Evolutionary conservation across 2,888 invertebrate species (phyloP).

Genomic region (Heteromurus nitidus): DNA sequence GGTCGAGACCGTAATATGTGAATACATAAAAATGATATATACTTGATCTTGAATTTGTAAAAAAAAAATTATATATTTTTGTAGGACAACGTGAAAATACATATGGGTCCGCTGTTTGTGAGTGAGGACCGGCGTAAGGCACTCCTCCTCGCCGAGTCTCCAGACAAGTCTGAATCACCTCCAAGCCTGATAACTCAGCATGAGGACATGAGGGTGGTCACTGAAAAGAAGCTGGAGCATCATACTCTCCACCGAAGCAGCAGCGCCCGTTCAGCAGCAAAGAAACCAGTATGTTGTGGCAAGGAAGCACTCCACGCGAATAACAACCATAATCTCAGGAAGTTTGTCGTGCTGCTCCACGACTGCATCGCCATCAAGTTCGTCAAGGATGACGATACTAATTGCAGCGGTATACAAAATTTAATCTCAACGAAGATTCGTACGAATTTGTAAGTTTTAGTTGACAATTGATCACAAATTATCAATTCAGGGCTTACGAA

Average conservation of each 20-base stretch:
- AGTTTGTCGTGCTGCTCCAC: slow-evolving; percentile 54
- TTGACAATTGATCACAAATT: background rate
- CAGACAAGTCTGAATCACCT: too few relatives aligned
- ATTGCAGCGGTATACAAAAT: background rate
- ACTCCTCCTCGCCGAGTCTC: background rate
- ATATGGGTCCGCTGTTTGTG: background rate
- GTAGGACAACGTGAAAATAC: too few relatives aligned
- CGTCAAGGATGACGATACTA: background rate
- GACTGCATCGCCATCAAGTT: slow-evolving; percentile 64
- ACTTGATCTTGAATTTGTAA: too few relatives aligned
- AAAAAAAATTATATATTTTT: too few relatives aligned
- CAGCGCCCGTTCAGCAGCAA: too few relatives aligned
- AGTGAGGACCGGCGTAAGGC: background rate
- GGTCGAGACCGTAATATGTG: too few relatives aligned
- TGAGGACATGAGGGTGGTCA: too few relatives aligned
- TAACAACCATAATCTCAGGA: slow-evolving; percentile 2
- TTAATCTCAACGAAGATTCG: background rate
- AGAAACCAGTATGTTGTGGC: too few relatives aligned
- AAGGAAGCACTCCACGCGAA: background rate
- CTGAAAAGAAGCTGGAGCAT: background rate
- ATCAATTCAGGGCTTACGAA: background rate
- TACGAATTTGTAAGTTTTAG: background rate
- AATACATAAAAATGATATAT: too few relatives aligned
- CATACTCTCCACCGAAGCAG: too few relatives aligned
- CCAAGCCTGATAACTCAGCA: too few relatives aligned